These are phyloP conservation scores for Meteorus cinctellus DNA, from an alignment of 2,888 invertebrate species.

Conservation along the genomic window DNA sequence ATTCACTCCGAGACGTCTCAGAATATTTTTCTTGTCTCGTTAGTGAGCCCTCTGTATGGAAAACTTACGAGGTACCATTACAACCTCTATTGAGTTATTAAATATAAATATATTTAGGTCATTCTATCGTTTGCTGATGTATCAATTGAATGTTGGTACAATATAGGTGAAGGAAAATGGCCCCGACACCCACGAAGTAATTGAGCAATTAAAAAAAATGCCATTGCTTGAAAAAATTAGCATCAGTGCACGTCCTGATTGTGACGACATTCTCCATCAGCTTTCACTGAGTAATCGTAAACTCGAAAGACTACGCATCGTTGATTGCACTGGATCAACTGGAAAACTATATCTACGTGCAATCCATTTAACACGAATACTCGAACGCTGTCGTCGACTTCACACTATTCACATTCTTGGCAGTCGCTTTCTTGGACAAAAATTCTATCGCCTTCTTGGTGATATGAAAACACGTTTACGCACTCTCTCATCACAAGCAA, in stretches of 20 bases:
- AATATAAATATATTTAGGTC: no score
- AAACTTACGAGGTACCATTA: slow-evolving; percentile 59
- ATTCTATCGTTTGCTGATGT: neutral
- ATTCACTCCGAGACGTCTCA: slow-evolving; percentile 56
- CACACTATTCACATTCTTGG: slow-evolving; percentile 61
- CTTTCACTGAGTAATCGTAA: slow-evolving; percentile 62
- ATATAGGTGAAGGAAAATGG: slow-evolving; percentile 55
- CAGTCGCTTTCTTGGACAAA: slow-evolving; percentile 59
- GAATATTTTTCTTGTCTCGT: slow-evolving; percentile 56
- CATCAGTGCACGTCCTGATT: slow-evolving; percentile 57
- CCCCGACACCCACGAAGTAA: slow-evolving; percentile 54
- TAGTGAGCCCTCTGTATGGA: slow-evolving; percentile 59
- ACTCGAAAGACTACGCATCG: slow-evolving; percentile 58
- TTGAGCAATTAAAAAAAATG: slow-evolving; percentile 63
- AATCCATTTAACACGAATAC: slow-evolving; percentile 57
- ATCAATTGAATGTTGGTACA: neutral
- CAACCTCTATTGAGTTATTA: no score
- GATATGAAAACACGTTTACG: slow-evolving; percentile 55
- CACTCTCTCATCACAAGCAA: slow-evolving; percentile 51
- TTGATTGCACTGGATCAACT: slow-evolving; percentile 59
- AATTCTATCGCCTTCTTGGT: slow-evolving; percentile 62
- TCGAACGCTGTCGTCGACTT: slow-evolving; percentile 60
- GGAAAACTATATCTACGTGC: slow-evolving; percentile 60
- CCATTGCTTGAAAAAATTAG: slow-evolving; percentile 56
- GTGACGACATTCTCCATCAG: slow-evolving; percentile 63